A percentile compares a stretch with the other conserved stretches of the same genome.
Conservation (phyloP, 2,113 vertebrate genomes). For the Cyanoderma ruficeps region DNA sequence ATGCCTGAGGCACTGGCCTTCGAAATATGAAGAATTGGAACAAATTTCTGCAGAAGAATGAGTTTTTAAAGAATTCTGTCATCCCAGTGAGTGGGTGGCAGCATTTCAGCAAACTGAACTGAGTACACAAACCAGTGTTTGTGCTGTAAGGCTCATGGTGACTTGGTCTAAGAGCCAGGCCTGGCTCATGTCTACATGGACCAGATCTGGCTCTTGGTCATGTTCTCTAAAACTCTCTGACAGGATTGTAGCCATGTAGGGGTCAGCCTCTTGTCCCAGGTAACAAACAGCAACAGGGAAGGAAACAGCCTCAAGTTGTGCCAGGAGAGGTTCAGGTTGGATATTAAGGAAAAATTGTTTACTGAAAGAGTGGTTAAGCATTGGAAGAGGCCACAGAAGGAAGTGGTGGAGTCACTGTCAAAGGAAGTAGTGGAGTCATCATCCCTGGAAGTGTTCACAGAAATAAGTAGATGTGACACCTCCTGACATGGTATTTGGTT, state of each 20-base stretch:
- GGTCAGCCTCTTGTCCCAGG: not conserved
- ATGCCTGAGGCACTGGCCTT: not conserved
- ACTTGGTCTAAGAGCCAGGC: not conserved
- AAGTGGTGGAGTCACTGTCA: not conserved
- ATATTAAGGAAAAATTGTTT: not conserved
- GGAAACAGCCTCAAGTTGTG: not conserved
- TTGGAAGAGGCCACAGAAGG: too few relatives aligned
- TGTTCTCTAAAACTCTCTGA: not conserved
- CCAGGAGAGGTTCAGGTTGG: not conserved
- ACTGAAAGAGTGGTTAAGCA: too few relatives aligned
- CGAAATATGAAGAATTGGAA: not conserved
- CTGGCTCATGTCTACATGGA: not conserved
- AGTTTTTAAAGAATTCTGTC: not conserved
- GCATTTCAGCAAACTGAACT: not conserved
- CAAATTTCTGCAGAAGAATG: not conserved
- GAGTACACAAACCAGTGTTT: not conserved
- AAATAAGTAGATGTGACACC: not conserved
- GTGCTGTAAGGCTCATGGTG: not conserved
- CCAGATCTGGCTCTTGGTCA: not conserved
- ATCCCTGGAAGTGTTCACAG: not conserved
- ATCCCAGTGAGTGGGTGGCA: not conserved
- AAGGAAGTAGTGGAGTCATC: not conserved
- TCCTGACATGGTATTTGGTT: not conserved
- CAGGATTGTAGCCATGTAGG: not conserved
- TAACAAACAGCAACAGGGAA: not conserved